Conservation (phyloP, 2,113 vertebrate genomes). For the Protobothrops flavoviridis region DNA sequence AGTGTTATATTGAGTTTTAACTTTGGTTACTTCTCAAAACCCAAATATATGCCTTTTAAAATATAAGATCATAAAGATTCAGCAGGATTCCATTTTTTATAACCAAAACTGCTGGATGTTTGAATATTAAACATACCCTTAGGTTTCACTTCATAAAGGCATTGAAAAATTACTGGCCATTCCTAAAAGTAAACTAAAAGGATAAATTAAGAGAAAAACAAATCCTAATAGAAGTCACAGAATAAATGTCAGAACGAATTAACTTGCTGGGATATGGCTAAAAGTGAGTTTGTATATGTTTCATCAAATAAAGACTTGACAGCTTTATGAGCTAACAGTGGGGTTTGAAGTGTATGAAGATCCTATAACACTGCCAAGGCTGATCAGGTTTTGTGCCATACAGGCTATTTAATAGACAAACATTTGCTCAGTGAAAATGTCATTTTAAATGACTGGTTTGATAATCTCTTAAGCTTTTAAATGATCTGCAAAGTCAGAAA, state of each 20-base stretch:
- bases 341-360: constrained; percentile 74
- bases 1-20: constrained; percentile 4
- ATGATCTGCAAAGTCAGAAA: constrained; percentile 76
- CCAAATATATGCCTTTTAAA: constrained; percentile 14
- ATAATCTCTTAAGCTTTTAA: constrained; percentile 80
- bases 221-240: constrained; percentile 59
- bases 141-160: constrained; percentile 56
- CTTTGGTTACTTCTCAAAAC: constrained; percentile 38
- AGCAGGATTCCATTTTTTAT: constrained; percentile 55
- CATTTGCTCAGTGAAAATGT: constrained; percentile 81
- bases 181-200: constrained; percentile 47
- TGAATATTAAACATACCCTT: constrained; percentile 68
- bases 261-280: constrained; percentile 71
- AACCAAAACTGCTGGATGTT: constrained; percentile 55
- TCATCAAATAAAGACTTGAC: constrained; percentile 77
- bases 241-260: constrained; percentile 71
- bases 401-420: constrained; percentile 79
- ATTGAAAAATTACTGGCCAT: constrained; percentile 44
- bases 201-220: constrained; percentile 62
- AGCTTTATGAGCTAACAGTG: constrained; percentile 82
- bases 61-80: constrained; percentile 39
- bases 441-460: constrained; percentile 76
- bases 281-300: constrained; percentile 77
- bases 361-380: constrained; percentile 76
- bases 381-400: constrained; percentile 71